These are phyloP conservation scores for Oscheius sp. DNA, from an alignment of 2,888 invertebrate species.

Conservation along the genomic window DNA sequence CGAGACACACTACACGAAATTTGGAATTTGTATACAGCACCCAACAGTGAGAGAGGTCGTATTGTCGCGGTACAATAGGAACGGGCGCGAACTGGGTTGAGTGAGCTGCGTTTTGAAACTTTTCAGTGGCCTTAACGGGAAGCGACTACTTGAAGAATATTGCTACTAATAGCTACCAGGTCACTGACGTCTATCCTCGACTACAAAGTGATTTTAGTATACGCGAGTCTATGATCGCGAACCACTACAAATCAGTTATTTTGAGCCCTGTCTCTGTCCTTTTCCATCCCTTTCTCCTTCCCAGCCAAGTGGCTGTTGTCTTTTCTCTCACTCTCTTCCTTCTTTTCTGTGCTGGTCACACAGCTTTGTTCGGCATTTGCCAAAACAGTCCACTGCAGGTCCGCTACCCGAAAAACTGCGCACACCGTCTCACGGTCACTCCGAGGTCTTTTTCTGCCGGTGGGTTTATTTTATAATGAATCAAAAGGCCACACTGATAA, in stretches of 20 bases:
- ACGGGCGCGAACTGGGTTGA: conserved; percentile 34
- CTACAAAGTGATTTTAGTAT: conserved; percentile 10
- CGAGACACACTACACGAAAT: not conserved
- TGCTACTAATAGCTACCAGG: conserved; percentile 2
- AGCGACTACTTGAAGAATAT: conserved; percentile 12
- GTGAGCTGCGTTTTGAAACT: conserved; percentile 34
- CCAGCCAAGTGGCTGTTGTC: not conserved
- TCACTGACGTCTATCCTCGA: conserved; percentile 2
- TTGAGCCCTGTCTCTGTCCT: not conserved
- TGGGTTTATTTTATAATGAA: conserved; percentile 21
- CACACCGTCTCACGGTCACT: conserved; percentile 28
- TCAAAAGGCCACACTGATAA: not conserved
- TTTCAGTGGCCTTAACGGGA: conserved; percentile 6
- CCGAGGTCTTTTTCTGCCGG: conserved; percentile 26
- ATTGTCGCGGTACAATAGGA: conserved; percentile 29
- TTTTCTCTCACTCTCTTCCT: conserved; percentile 8
- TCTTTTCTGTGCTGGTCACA: conserved; percentile 31
- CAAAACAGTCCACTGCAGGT: conserved; percentile 35
- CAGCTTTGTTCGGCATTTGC: conserved; percentile 31
- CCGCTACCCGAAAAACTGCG: conserved; percentile 27
- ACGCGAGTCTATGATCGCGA: not conserved
- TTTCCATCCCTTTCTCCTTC: not conserved
- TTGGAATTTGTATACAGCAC: conserved; percentile 25
- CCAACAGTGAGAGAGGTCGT: conserved; percentile 25
- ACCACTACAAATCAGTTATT: not conserved